A percentile compares a stretch with the other conserved stretches of the same genome.
phyloP scores from a whole-genome alignment of 2,888 invertebrate genomes.

The Tipula unca region DNA sequence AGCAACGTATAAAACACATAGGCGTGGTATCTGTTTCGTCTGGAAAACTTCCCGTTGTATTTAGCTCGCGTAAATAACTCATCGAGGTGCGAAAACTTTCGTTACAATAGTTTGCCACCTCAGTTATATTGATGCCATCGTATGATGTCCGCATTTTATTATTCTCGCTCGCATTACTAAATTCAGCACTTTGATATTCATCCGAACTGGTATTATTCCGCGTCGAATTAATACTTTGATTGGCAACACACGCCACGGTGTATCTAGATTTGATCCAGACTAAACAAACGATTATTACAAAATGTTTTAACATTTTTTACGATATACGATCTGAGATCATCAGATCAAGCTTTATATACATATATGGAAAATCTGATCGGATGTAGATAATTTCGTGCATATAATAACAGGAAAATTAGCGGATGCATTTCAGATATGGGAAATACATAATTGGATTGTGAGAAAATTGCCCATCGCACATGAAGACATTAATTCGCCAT shows the following conservation, averaged over 20 bases:
- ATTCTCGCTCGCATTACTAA: not conserved
- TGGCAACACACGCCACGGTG: not conserved
- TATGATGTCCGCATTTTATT: not conserved
- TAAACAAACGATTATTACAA: not conserved
- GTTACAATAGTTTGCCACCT: conserved; percentile 45
- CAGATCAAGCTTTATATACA: not conserved
- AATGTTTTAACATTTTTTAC: not conserved
- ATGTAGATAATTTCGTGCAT: not conserved
- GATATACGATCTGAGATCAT: not conserved
- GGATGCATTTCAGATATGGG: not conserved
- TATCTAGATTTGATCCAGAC: not conserved
- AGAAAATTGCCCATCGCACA: not conserved
- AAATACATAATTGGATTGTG: not conserved
- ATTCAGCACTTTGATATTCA: not conserved
- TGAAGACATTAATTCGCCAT: not conserved
- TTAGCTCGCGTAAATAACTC: conserved; percentile 44
- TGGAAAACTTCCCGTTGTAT: conserved; percentile 47
- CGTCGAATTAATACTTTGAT: not conserved
- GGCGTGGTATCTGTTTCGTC: conserved; percentile 50
- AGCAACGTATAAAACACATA: conserved; percentile 51
- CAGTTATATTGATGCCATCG: conserved; percentile 36
- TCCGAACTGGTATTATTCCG: not conserved
- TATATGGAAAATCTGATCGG: not conserved
- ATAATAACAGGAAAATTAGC: not conserved
- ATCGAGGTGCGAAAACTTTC: conserved; percentile 43